These are phyloP conservation scores for Prionailurus bengalensis DNA, from an alignment of 2,113 vertebrate genomes.

Conservation along the genomic window DNA sequence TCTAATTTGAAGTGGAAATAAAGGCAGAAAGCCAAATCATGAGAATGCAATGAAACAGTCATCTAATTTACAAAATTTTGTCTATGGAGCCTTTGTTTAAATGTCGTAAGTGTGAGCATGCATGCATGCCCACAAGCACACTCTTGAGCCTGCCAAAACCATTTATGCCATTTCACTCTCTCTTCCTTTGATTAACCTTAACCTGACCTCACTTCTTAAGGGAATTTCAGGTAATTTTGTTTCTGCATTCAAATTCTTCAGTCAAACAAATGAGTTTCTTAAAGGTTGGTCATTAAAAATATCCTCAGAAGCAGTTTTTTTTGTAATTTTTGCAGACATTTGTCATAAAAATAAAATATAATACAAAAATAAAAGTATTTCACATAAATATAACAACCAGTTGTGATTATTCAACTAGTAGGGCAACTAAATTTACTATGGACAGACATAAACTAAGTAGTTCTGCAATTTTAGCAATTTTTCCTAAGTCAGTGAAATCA, in stretches of 20 bases:
- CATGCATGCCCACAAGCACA: not conserved
- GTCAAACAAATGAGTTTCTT: slow-evolving; percentile 52
- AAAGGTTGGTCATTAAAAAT: slow-evolving; percentile 58
- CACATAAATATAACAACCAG: slow-evolving; percentile 29
- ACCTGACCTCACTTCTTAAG: slow-evolving; percentile 82
- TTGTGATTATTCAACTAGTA: slow-evolving; percentile 18
- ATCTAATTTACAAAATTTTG: slow-evolving; percentile 57
- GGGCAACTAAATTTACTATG: not conserved
- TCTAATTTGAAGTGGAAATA: slow-evolving; percentile 43
- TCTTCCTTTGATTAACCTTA: slow-evolving; percentile 87
- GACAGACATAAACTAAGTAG: not conserved
- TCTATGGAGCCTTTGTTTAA: slow-evolving; percentile 60
- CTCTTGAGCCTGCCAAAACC: slow-evolving; percentile 60
- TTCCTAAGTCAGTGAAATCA: not conserved
- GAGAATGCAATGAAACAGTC: slow-evolving; percentile 71
- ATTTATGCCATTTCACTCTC: slow-evolving; percentile 81
- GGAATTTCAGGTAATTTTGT: slow-evolving; percentile 79
- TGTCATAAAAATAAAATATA: not conserved
- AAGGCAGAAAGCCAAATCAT: not conserved
- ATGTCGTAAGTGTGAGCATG: slow-evolving; percentile 31
- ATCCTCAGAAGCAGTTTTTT: slow-evolving; percentile 10
- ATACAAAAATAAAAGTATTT: slow-evolving; percentile 59
- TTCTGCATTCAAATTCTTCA: slow-evolving; percentile 78
- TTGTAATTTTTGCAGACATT: slow-evolving; percentile 30
- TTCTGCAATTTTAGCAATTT: not conserved